Evolutionary conservation across 2,113 vertebrate species (phyloP).

Genomic region (Podarcis muralis): DNA sequence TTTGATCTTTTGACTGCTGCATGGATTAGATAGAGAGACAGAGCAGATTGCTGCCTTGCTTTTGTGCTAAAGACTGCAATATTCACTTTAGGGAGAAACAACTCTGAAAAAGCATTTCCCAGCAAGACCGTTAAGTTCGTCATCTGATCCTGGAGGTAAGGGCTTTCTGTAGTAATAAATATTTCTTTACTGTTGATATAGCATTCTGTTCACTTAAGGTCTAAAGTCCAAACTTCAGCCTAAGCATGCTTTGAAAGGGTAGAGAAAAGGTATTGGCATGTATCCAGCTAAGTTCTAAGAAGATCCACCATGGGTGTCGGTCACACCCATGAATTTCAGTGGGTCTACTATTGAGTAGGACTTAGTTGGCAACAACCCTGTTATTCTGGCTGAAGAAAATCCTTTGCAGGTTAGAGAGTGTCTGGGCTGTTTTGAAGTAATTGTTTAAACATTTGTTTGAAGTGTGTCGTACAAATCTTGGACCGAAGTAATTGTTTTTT

Average conservation of each 20-base stretch:
- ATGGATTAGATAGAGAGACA: not conserved
- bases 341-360: too few species aligned
- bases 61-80: slow-evolving; percentile 24
- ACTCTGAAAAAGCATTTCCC: slow-evolving; percentile 40
- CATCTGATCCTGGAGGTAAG: slow-evolving; percentile 67
- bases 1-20: not conserved
- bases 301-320: too few species aligned
- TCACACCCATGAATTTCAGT: too few species aligned
- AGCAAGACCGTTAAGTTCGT: slow-evolving; percentile 12
- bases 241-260: not conserved
- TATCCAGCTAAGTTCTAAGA: too few species aligned
- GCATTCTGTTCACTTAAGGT: slow-evolving; percentile 8
- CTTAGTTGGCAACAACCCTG: too few species aligned
- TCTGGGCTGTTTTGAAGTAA: not conserved
- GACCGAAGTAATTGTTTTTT: not conserved
- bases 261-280: not conserved
- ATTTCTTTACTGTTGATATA: slow-evolving; percentile 1
- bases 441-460: not conserved
- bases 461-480: not conserved
- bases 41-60: not conserved
- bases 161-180: not conserved
- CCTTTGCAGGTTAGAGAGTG: not conserved
- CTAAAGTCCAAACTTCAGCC: not conserved
- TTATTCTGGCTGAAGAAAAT: not conserved
- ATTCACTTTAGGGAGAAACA: slow-evolving; percentile 53